Evolutionary conservation across 2,888 invertebrate genomes (phyloP).

Genomic region (Erebia ligea): DNA sequence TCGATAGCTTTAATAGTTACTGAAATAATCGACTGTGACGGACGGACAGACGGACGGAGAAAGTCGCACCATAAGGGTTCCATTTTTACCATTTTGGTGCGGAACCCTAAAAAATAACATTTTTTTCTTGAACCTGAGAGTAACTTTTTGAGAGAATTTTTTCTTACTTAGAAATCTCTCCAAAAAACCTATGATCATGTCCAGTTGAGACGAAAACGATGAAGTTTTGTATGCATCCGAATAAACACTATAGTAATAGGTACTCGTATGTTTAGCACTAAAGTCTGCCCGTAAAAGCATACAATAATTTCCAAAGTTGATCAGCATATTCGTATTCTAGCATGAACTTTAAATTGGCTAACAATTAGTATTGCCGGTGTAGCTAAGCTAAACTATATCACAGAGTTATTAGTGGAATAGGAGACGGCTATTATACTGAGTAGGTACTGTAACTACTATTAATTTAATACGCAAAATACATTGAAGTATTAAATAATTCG

Average conservation of each 20-base stretch:
- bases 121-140: too few species aligned
- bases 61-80: too few species aligned
- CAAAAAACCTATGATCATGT: too few species aligned
- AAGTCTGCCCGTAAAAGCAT: background rate
- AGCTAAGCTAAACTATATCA: slow-evolving; percentile 31
- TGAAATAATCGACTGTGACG: too few species aligned
- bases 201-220: too few species aligned
- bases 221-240: background rate
- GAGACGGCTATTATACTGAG: slow-evolving; percentile 35
- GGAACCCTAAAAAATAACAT: too few species aligned
- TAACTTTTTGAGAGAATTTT: too few species aligned
- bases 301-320: background rate
- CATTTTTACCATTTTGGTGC: too few species aligned
- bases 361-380: slow-evolving; percentile 7
- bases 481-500: too few species aligned
- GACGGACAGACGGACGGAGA: too few species aligned
- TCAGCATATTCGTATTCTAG: background rate
- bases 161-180: too few species aligned
- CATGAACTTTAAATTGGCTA: slow-evolving; percentile 17
- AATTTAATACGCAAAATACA: slow-evolving; percentile 31
- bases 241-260: background rate
- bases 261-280: background rate
- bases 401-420: slow-evolving; percentile 43
- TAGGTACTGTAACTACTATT: background rate
- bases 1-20: too few species aligned